Evolutionary conservation across 2,113 vertebrate species (phyloP).

Genomic region (Sula dactylatra): DNA sequence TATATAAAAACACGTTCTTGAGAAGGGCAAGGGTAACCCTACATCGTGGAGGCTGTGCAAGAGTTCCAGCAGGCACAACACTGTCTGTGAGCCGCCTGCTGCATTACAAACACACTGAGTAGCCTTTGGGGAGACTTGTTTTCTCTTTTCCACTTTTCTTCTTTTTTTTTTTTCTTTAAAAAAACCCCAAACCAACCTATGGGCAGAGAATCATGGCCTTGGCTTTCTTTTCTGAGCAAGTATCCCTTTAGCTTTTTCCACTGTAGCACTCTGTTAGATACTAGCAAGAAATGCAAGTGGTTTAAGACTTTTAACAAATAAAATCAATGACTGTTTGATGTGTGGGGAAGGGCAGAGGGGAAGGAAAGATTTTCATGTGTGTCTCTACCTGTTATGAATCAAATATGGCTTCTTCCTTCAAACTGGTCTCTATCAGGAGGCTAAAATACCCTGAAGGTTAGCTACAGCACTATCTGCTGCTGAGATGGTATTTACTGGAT

Average conservation of each 20-base stretch:
- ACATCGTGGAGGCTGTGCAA: background rate
- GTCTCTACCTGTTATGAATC: background rate
- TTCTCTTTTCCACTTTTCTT: background rate
- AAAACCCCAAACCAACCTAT: background rate
- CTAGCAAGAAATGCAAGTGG: background rate
- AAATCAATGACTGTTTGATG: background rate
- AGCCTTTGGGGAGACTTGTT: background rate
- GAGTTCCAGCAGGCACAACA: background rate
- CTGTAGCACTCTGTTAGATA: background rate
- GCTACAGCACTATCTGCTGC: background rate
- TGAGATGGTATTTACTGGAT: constrained; percentile 21
- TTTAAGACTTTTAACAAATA: background rate
- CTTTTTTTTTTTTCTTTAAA: background rate
- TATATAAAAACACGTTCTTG: background rate
- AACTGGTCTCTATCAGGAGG: background rate
- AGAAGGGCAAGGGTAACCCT: background rate
- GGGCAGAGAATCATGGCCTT: background rate
- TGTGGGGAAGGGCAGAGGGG: background rate
- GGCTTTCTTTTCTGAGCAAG: background rate
- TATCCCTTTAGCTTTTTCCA: background rate
- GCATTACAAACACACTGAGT: background rate
- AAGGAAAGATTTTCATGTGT: background rate
- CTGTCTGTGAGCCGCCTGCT: background rate
- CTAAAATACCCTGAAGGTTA: constrained; percentile 45
- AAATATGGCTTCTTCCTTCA: background rate